Evolutionary conservation across 2,113 vertebrate species (phyloP).

Genomic region (Chaetorhynchus papuensis): DNA sequence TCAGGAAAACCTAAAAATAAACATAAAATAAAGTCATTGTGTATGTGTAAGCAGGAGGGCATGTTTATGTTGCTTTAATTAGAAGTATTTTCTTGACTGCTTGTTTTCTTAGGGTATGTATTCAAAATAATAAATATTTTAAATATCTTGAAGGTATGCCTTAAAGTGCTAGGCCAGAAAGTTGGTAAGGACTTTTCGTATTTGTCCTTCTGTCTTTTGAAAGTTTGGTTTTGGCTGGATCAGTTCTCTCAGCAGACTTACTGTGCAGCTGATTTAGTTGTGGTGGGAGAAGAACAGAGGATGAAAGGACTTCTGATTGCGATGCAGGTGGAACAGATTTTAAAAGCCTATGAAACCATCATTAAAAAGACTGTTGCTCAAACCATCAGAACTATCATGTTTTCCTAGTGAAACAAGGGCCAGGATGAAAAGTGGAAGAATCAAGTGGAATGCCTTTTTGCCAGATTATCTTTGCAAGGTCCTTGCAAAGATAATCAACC

Average conservation of each 20-base stretch:
- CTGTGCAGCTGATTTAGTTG: neutral
- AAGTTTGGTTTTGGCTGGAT: neutral
- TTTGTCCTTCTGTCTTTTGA: neutral
- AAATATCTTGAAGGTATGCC: neutral
- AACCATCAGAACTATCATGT: neutral
- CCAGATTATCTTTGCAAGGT: neutral
- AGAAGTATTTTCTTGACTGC: neutral
- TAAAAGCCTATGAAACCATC: neutral
- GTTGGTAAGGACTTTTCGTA: neutral
- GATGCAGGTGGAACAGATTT: neutral
- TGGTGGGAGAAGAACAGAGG: neutral
- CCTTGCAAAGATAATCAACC: neutral
- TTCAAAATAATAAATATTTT: neutral
- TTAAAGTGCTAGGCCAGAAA: neutral
- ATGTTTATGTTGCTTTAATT: neutral
- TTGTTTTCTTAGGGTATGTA: neutral
- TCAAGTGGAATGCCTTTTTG: neutral
- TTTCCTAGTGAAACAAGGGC: neutral
- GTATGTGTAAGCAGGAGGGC: neutral
- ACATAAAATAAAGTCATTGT: neutral
- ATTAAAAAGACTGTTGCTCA: neutral
- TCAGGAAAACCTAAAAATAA: conserved; percentile 3
- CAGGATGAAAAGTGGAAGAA: neutral
- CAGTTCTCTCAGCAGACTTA: neutral
- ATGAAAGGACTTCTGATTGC: neutral